Base-by-base conservation (phyloP, 2,888 invertebrate species). In the Taenaris catops region DNA sequence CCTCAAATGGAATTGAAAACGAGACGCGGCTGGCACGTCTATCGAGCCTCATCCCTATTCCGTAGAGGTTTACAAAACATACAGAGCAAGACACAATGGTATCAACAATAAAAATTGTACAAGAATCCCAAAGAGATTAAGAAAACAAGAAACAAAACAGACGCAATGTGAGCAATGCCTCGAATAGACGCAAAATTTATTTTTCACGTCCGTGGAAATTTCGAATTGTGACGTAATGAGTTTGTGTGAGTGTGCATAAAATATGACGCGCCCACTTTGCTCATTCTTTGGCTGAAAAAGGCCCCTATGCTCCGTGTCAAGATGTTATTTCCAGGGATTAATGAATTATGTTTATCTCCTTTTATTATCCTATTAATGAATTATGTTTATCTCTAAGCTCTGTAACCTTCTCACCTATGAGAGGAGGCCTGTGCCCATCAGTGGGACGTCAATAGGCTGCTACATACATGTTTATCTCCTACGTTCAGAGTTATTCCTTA, bases 181-280 rank as follows among this genome's bases (percentile, higher is more conserved):
- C 7, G 17, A 38, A 42, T 19, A 32, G 27, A 32, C 25, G 32
- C 25, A 24, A 34, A 41, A 31, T 12, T 26, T 12, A 21, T 27
- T 34, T 34, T 39, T 33, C n/a, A 29, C 14, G 25, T 39, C 20
- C 23, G 31, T 26, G 18, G 10, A 40, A 44, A 44, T 40, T 32
- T 41, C 25, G 34, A 34, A 41, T 42, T 42, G 41, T 40, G 42
- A 43, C 25, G 23, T 43, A 46, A 46, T 46, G 45, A 48, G 46
- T 42, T 41, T 42, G 47, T n/a, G n/a, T 46, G 46, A 48, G 46
- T 38, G 38, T 48, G 46, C 47, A 48, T 48, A 48, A 48, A 46
- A 38, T 42, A 48, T 48, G 40, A 31, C 27, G 35, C 25, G 38
- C 36, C 34, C 40, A 44, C 39, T 43, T 39, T 40, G 37, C 36